Percentiles rank a stretch among this genome's conserved stretches.
Conservation (phyloP, 2,888 invertebrate species). For the Bombyx huttoni region DNA sequence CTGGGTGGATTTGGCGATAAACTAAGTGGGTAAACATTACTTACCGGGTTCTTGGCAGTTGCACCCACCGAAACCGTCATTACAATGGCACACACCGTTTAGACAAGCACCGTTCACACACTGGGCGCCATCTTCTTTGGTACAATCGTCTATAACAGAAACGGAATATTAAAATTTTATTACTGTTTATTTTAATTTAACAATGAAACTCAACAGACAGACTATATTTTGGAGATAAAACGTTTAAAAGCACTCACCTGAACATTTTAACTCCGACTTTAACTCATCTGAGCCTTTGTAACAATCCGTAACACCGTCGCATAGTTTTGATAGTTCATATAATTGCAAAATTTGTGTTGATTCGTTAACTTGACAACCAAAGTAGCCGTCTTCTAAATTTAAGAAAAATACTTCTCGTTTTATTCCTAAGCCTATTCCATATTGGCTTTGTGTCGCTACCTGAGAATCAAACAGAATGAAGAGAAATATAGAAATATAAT, state of each 20-base stretch:
- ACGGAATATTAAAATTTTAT: background rate
- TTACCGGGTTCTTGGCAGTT: slow-evolving; percentile 94
- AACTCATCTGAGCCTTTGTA: slow-evolving; percentile 94
- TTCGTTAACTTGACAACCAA: slow-evolving; percentile 97
- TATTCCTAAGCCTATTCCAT: slow-evolving; percentile 86
- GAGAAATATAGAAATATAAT: too few species aligned
- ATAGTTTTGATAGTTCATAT: slow-evolving; percentile 94
- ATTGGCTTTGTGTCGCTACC: slow-evolving; percentile 83
- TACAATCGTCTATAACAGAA: slow-evolving; percentile 85
- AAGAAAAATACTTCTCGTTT: slow-evolving; percentile 96
- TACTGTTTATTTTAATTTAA: background rate
- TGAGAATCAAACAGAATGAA: slow-evolving; percentile 33
- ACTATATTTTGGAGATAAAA: background rate
- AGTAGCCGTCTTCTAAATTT: slow-evolving; percentile 97
- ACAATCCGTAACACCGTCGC: slow-evolving; percentile 92
- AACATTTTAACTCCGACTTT: slow-evolving; percentile 91
- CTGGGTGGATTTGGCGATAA: too few species aligned
- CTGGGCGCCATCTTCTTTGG: slow-evolving; percentile 89
- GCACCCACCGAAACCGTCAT: slow-evolving; percentile 95
- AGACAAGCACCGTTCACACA: slow-evolving; percentile 95
- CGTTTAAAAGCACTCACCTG: slow-evolving; percentile 76
- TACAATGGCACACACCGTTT: slow-evolving; percentile 94
- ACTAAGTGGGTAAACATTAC: slow-evolving; percentile 9
- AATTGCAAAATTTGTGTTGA: slow-evolving; percentile 95
- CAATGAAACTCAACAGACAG: background rate